A percentile compares a stretch with the other conserved stretches of the same genome.
Conservation (phyloP, 2,113 vertebrate species). For the Oryzias woworae region DNA sequence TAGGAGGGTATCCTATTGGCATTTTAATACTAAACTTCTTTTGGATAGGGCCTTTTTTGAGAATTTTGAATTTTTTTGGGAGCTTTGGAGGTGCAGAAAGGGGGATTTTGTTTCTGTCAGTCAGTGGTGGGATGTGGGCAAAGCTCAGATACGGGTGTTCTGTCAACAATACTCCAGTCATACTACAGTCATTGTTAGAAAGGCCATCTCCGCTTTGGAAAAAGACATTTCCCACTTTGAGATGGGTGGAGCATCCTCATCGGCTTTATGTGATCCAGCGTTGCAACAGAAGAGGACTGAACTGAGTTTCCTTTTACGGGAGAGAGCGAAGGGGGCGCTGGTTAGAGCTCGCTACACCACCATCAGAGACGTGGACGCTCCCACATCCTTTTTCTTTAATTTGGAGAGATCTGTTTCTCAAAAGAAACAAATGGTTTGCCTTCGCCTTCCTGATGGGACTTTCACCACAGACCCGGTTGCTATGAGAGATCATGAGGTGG, state of each 20-base stretch:
- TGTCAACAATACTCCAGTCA: too few species aligned
- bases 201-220: background rate
- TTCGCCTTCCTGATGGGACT: background rate
- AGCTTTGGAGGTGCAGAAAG: background rate
- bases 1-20: too few species aligned
- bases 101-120: background rate
- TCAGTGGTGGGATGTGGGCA: background rate
- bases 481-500: background rate
- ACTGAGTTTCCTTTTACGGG: too few species aligned
- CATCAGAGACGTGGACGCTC: too few species aligned
- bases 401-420: background rate
- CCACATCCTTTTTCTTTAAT: background rate
- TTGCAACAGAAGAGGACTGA: too few species aligned
- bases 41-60: background rate
- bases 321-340: too few species aligned
- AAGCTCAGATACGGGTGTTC: too few species aligned
- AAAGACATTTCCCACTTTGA: background rate
- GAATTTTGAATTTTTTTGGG: background rate
- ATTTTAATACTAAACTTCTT: too few species aligned
- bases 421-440: slow-evolving; percentile 2
- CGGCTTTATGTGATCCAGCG: too few species aligned
- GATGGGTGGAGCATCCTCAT: too few species aligned
- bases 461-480: background rate
- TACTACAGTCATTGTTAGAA: background rate
- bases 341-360: too few species aligned